Evolutionary conservation across 2,113 vertebrate genomes (phyloP).

Genomic region (Empidonax traillii): DNA sequence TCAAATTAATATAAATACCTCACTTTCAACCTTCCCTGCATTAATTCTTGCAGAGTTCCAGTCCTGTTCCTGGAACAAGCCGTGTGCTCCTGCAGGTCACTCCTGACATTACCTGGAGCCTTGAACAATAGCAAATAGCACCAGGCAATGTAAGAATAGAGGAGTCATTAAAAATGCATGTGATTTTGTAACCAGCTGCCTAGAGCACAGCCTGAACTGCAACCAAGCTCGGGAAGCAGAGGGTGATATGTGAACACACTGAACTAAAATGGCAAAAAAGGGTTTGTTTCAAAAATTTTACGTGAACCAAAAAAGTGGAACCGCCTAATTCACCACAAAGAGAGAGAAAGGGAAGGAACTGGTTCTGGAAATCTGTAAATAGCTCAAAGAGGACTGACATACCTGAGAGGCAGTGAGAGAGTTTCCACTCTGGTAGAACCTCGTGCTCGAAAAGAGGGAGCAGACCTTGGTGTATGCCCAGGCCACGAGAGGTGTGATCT

Average conservation of each 20-base stretch:
- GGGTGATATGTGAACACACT: background rate
- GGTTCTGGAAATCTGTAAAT: fast-evolving
- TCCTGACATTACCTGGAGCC: background rate
- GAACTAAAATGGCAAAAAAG: background rate
- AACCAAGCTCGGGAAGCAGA: background rate
- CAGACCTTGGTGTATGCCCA: background rate
- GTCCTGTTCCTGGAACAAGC: background rate
- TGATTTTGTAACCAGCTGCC: background rate
- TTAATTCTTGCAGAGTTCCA: background rate
- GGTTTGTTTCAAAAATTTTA: background rate
- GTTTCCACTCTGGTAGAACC: background rate
- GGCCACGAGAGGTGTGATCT: background rate
- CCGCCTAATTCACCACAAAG: background rate
- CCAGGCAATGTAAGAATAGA: background rate
- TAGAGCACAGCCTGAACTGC: background rate
- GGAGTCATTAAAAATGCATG: background rate
- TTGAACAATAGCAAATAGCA: background rate
- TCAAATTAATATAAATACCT: constrained; percentile 4
- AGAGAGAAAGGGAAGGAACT: background rate
- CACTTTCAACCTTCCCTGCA: background rate
- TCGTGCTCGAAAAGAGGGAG: background rate
- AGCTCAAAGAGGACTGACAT: background rate
- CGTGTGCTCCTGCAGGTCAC: background rate
- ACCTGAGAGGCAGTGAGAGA: background rate
- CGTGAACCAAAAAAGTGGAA: background rate